Conservation (phyloP, 2,797 vertebrate species). For the Syngnathus rostellatus region DNA sequence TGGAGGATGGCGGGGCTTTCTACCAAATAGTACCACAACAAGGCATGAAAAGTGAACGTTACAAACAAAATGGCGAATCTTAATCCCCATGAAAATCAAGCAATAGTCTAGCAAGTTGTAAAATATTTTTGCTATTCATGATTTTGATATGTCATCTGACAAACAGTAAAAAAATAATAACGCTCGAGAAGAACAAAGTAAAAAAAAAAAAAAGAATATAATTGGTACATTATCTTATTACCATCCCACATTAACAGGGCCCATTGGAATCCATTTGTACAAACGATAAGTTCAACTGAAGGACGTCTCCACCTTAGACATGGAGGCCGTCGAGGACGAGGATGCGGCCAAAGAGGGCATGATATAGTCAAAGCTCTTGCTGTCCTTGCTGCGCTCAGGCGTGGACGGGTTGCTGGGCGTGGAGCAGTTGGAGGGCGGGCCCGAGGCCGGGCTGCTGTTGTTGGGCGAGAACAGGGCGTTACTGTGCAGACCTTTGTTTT, state of each 20-base stretch:
- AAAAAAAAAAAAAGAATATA: conserved; percentile 40
- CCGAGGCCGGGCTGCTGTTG: conserved; percentile 55
- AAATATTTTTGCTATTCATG: background rate
- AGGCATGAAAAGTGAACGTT: too few relatives aligned
- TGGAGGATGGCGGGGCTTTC: background rate
- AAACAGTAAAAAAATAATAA: conserved; percentile 32
- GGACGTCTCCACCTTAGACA: conserved; percentile 53
- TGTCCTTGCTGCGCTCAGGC: conserved; percentile 48
- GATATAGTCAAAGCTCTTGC: conserved; percentile 61
- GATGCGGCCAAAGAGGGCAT: conserved; percentile 52
- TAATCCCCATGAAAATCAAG: background rate
- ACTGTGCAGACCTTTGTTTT: conserved; percentile 54
- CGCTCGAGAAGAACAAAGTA: conserved; percentile 38
- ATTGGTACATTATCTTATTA: conserved; percentile 50
- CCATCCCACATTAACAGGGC: conserved; percentile 45
- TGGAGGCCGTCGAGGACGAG: conserved; percentile 54
- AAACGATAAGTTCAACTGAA: conserved; percentile 38
- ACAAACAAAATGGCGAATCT: background rate
- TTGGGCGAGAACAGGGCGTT: conserved; percentile 59
- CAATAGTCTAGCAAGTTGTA: background rate
- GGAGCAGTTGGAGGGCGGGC: conserved; percentile 70
- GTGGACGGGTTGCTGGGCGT: conserved; percentile 61
- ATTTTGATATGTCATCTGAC: conserved; percentile 3
- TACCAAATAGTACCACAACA: background rate
- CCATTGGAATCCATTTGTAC: conserved; percentile 30